These are phyloP conservation scores for Bactericera cockerelli DNA, from an alignment of 1,140 invertebrate species.

Conservation along the genomic window DNA sequence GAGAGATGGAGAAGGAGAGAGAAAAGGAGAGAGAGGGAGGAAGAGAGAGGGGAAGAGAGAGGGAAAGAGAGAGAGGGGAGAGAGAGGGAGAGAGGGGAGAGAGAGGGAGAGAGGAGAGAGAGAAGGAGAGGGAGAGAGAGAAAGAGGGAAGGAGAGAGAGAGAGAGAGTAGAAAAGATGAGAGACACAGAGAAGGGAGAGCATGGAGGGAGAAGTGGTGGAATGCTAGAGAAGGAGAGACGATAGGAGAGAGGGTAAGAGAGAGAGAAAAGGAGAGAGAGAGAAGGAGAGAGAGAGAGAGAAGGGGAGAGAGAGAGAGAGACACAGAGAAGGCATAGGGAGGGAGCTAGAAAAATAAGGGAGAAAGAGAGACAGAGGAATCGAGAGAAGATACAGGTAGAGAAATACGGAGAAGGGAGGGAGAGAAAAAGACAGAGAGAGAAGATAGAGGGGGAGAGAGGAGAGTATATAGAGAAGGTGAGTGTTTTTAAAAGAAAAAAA, in stretches of 20 bases:
- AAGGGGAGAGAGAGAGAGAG: neutral
- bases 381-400: no score
- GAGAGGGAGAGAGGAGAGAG: conserved; percentile 9
- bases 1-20: no score
- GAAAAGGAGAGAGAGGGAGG: conserved; percentile 5
- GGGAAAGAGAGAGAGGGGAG: conserved; percentile 6
- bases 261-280: conserved; percentile 13
- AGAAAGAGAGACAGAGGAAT: no score
- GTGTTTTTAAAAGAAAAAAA: no score
- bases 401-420: no score
- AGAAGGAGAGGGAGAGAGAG: conserved; percentile 14
- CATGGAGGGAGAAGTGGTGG: no score
- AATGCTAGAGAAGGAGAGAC: no score
- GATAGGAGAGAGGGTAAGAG: conserved; percentile 3
- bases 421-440: neutral
- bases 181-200: no score
- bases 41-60: conserved; percentile 8
- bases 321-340: neutral
- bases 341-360: neutral
- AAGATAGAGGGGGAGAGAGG: no score
- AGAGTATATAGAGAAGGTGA: no score
- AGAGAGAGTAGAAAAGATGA: no score
- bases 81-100: conserved; percentile 8
- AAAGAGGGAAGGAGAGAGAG: neutral
- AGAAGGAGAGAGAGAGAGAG: conserved; percentile 14